Percentiles rank a stretch among this genome's conserved stretches.
These are phyloP conservation scores for Calameuta filiformis DNA, from an alignment of 2,888 invertebrate species.

Conservation along the genomic window DNA sequence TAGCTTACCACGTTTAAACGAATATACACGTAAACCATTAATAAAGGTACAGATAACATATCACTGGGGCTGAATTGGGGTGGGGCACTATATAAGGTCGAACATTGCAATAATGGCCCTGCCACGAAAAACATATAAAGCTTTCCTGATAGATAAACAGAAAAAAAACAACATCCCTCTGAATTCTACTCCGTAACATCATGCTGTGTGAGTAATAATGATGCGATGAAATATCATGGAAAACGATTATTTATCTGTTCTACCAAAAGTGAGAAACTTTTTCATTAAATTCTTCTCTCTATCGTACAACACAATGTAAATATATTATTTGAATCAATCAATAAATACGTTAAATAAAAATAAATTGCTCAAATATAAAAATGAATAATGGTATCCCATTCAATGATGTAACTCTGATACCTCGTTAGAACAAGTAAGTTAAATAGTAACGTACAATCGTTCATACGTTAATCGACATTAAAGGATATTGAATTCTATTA, in stretches of 20 bases:
- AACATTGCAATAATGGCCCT: conserved; percentile 14
- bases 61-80: conserved; percentile 56
- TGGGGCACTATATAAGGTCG: conserved; percentile 56
- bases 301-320: neutral
- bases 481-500: neutral
- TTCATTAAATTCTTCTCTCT: neutral
- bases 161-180: conserved; percentile 4
- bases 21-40: neutral
- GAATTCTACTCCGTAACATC: conserved; percentile 17
- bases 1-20: neutral
- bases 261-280: neutral
- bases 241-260: conserved; percentile 6
- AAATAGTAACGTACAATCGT: neutral
- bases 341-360: neutral
- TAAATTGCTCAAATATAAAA: neutral
- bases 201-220: conserved; percentile 18
- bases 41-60: neutral
- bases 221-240: conserved; percentile 18
- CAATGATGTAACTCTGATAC: neutral
- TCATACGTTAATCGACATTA: neutral
- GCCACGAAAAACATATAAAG: conserved; percentile 21
- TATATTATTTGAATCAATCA: neutral
- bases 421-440: neutral
- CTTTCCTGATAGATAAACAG: conserved; percentile 8
- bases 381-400: neutral